These are phyloP conservation scores for Karalla daura DNA, from an alignment of 2,797 vertebrate genomes.

Conservation along the genomic window DNA sequence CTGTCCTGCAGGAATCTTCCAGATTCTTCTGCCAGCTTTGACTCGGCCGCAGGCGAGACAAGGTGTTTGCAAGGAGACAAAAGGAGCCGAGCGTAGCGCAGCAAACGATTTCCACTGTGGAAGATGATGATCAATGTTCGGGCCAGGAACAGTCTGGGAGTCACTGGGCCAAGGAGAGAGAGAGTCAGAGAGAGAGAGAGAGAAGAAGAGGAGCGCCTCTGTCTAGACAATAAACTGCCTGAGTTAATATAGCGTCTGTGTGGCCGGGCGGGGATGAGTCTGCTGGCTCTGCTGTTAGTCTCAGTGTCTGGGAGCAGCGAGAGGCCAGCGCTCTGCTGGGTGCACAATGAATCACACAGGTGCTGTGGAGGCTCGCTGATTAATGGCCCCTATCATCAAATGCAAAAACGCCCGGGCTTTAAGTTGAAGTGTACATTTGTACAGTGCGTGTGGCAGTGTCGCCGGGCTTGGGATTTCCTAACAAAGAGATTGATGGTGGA, in stretches of 20 bases:
- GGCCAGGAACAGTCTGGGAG: constrained; percentile 31
- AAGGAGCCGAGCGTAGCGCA: constrained; percentile 18
- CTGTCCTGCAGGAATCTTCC: neutral
- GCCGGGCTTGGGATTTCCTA: neutral
- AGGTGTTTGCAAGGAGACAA: constrained; percentile 22
- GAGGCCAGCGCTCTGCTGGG: constrained; percentile 39
- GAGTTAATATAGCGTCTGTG: constrained; percentile 60
- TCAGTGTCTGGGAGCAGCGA: constrained; percentile 52
- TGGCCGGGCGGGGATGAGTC: constrained; percentile 13
- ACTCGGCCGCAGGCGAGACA: neutral
- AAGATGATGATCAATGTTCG: constrained; percentile 63
- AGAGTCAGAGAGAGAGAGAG: constrained; percentile 13
- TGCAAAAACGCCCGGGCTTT: constrained; percentile 8
- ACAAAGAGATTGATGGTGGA: constrained; percentile 25
- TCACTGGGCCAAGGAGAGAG: constrained; percentile 47
- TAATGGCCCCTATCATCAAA: constrained; percentile 58
- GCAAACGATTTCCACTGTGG: constrained; percentile 31
- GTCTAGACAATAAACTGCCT: constrained; percentile 73
- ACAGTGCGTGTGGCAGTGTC: neutral
- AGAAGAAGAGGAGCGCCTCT: constrained; percentile 25
- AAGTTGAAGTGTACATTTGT: constrained; percentile 19
- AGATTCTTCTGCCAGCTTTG: constrained; percentile 25
- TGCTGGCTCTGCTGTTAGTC: constrained; percentile 46
- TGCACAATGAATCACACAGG: constrained; percentile 54
- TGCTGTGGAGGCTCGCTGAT: constrained; percentile 52